Evolutionary conservation across 2,888 invertebrate genomes (phyloP), one percentile per base, ranked within the genome.

Genomic region (Hyppa rectilinea): DNA sequence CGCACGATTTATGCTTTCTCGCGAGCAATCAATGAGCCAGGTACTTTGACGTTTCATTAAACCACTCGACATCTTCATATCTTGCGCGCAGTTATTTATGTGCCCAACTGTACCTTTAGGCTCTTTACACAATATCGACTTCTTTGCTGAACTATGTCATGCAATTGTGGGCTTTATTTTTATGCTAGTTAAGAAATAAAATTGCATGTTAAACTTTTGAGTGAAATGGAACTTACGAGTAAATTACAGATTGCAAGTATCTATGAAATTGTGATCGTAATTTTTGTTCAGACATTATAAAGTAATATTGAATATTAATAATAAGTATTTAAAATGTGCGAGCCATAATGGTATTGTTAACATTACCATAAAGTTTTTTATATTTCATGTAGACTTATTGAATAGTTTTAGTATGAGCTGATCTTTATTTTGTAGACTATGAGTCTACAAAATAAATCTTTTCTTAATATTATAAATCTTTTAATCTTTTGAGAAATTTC

Each of bases 21-120:
- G 81, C 86, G 84, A 88, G 91, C 92, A 92, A 91, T 92, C 92
- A 92, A 92, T 92, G 92, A 90, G 83, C 88, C 87, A 84, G 90
- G 89, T 93, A 90, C 93, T 94, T 94, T 94, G 94, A 95, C 95
- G 90, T 94, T 94, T 92, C 95, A 95, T 95, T 95, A 94, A 89
- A 91, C 73, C 87, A 82, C 81, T 89, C 88, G 95, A 95, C 95
- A 93, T 94, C 95, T 95, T 95, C 95, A 95, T 95, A 94, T 90
- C 89, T 89, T 82, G 90, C 89, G 85, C 77, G 79, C 77, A 86
- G 90, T 92, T 94, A 93, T 95, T 95, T 95, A 95, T 94, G 91
- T 81, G 61, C 79, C 75, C 76, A 89, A 91, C 89, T 90, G 91
- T 92, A 92, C 93, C 94, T 87, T 75, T 80, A 85, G 92, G 93